Conservation (phyloP, 2,797 vertebrate species). For the Pantherophis alleghaniensis region DNA sequence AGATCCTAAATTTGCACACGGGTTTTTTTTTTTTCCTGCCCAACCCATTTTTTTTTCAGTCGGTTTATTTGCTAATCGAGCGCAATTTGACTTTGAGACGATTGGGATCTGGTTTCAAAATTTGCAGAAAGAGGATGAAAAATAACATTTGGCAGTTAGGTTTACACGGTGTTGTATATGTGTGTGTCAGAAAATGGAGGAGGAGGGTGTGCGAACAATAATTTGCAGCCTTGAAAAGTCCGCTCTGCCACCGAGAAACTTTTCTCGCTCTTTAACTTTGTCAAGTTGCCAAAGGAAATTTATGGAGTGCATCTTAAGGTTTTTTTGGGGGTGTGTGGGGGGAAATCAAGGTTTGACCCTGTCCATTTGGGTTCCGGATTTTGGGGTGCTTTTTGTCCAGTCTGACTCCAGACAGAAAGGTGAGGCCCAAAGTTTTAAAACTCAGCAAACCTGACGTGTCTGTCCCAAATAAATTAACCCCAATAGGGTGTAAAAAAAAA, state of each 20-base stretch:
- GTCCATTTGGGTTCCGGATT: neutral
- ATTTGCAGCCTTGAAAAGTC: neutral
- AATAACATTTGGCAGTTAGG: neutral
- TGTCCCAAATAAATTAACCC: too few relatives aligned
- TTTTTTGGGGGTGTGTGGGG: neutral
- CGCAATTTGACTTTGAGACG: neutral
- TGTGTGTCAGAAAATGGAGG: neutral
- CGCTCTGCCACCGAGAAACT: neutral
- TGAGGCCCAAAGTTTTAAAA: neutral
- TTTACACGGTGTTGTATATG: neutral
- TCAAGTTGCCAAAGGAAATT: neutral
- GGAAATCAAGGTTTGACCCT: neutral
- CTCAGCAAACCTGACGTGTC: neutral
- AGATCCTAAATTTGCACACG: neutral
- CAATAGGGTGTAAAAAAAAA: too few relatives aligned
- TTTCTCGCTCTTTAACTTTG: neutral
- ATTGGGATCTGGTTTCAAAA: neutral
- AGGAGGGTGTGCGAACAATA: too few relatives aligned
- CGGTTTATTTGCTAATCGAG: neutral
- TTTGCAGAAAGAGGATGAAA: neutral
- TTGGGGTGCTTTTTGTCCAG: neutral
- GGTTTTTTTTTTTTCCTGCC: neutral
- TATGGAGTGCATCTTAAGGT: neutral
- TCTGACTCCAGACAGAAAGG: neutral
- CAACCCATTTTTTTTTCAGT: neutral